Percentiles rank a stretch among this genome's conserved stretches.
phyloP scores from a whole-genome alignment of 2,113 vertebrate species.

The Saccopteryx bilineata region DNA sequence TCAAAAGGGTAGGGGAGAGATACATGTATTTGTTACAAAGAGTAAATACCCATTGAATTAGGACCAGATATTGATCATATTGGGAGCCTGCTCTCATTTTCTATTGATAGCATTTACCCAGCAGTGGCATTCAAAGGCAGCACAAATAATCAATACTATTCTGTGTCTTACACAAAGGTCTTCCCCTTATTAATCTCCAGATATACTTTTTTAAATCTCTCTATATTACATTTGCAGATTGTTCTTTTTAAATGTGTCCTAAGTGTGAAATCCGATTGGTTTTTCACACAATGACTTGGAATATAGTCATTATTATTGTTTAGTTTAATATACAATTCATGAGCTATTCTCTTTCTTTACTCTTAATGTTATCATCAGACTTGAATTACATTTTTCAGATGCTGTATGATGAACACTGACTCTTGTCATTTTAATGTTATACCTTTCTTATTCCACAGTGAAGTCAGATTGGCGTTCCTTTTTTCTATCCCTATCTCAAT shows the following conservation, averaged over 20 bases:
- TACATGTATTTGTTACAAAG: not conserved
- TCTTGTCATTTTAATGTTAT: not conserved
- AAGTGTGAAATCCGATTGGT: not conserved
- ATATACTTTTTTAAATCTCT: not conserved
- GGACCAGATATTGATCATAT: constrained; percentile 1
- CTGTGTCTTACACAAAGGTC: not conserved
- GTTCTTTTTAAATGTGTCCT: not conserved
- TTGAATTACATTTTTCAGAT: constrained; percentile 8
- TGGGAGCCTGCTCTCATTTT: constrained; percentile 63
- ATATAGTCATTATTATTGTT: not conserved
- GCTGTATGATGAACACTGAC: not conserved
- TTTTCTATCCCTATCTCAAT: not conserved
- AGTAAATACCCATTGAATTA: constrained; percentile 63
- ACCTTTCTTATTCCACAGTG: not conserved
- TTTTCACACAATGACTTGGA: not conserved
- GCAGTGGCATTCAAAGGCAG: not conserved
- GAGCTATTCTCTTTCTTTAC: not conserved
- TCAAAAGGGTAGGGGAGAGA: not conserved
- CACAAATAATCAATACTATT: not conserved
- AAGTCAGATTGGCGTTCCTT: not conserved
- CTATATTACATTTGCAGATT: not conserved
- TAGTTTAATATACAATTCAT: not conserved
- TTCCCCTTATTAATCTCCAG: not conserved
- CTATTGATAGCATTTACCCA: not conserved
- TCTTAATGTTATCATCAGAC: not conserved